These are phyloP conservation scores for Ispidina lecontei DNA, from an alignment of 2,797 vertebrate genomes.

Conservation along the genomic window DNA sequence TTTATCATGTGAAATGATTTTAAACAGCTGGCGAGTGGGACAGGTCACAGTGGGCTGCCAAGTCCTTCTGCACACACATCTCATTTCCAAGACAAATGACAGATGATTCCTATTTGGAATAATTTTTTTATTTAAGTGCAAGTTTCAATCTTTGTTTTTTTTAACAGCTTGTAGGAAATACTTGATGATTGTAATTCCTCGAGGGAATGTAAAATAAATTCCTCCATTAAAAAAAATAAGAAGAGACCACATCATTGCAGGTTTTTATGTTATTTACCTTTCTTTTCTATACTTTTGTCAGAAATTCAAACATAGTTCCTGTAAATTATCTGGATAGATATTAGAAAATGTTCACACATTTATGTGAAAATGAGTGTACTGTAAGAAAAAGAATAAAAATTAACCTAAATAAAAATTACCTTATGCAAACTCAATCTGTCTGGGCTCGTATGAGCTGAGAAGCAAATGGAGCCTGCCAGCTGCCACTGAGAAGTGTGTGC, in stretches of 20 bases:
- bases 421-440: neutral
- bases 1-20: neutral
- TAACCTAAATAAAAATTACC: neutral
- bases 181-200: neutral
- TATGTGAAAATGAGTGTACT: neutral
- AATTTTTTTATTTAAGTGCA: neutral
- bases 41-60: neutral
- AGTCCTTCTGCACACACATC: neutral
- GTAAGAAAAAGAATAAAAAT: neutral
- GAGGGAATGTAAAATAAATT: neutral
- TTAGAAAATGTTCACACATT: neutral
- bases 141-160: neutral
- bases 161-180: neutral
- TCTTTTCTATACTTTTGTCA: neutral
- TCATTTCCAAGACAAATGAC: neutral
- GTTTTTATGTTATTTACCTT: neutral
- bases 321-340: neutral
- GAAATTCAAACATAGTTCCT: neutral
- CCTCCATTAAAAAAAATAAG: neutral
- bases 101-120: neutral
- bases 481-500: neutral
- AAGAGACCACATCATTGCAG: neutral
- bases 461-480: neutral
- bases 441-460: rapidly evolving
- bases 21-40: neutral